These are phyloP conservation scores for Lordiphosa fenestrarum DNA, from an alignment of 2,888 invertebrate genomes.

Conservation along the genomic window DNA sequence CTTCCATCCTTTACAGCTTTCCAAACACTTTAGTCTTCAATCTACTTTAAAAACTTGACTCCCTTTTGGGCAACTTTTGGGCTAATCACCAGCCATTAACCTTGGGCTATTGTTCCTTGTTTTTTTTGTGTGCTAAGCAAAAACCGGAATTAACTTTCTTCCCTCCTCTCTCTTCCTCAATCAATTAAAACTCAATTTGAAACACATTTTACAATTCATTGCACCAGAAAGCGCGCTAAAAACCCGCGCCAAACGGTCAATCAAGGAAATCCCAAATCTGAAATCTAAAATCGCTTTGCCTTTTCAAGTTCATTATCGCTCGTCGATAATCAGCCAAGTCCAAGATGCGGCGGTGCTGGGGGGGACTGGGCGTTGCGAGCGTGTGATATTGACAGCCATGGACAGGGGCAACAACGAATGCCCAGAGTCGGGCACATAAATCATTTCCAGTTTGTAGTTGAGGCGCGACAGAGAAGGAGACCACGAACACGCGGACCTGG, in stretches of 20 bases:
- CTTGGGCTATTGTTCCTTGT: constrained; percentile 4
- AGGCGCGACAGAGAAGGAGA: constrained; percentile 10
- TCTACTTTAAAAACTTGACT: constrained; percentile 20
- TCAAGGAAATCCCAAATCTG: constrained; percentile 18
- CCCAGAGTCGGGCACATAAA: constrained; percentile 50
- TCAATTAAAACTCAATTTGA: constrained; percentile 66
- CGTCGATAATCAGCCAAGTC: constrained; percentile 50
- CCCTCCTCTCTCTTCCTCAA: constrained; percentile 21
- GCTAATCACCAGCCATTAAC: constrained; percentile 61
- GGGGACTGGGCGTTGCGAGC: constrained; percentile 21
- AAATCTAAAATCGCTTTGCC: constrained; percentile 26
- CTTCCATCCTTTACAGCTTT: too few species aligned
- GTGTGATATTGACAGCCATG: constrained; percentile 62
- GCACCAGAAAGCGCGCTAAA: constrained; percentile 60
- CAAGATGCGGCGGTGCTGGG: background rate
- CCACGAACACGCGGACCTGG: constrained; percentile 9
- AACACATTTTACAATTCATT: constrained; percentile 61
- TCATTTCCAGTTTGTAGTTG: constrained; percentile 59
- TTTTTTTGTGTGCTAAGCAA: constrained; percentile 14
- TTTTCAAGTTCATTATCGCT: constrained; percentile 61
- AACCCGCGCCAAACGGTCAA: constrained; percentile 35
- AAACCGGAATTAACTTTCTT: constrained; percentile 47
- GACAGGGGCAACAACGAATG: constrained; percentile 35
- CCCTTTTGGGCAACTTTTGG: constrained; percentile 39
- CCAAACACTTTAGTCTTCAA: too few species aligned